Percentiles rank a stretch among this genome's conserved stretches.
Conservation (phyloP, 2,797 vertebrate species). For the Sebastes vulpes region DNA sequence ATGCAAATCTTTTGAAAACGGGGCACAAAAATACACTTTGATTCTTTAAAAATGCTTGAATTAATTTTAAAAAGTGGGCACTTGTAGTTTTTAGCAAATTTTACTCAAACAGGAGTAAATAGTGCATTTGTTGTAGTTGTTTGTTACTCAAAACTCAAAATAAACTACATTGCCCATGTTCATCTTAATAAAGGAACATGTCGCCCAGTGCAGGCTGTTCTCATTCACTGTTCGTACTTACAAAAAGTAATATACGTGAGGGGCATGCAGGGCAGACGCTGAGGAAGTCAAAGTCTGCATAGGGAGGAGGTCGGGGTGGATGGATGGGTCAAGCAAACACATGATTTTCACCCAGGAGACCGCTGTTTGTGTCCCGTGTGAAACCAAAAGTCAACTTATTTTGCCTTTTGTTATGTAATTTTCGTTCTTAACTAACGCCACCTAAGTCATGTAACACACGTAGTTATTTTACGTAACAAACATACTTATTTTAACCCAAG, state of each 20-base stretch:
- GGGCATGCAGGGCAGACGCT: neutral
- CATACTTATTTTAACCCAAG: neutral
- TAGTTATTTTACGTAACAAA: too few relatives aligned
- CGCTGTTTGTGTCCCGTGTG: neutral
- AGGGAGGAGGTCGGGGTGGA: neutral
- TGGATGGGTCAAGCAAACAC: neutral
- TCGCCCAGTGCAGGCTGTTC: neutral
- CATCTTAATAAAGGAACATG: neutral
- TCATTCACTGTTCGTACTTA: neutral
- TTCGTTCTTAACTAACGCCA: neutral
- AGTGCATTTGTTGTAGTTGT: too few relatives aligned
- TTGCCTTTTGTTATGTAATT: neutral
- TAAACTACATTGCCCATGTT: neutral
- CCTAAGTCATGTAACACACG: too few relatives aligned
- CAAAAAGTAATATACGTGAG: neutral
- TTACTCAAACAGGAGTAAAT: neutral
- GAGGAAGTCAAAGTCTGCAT: neutral
- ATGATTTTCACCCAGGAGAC: neutral
- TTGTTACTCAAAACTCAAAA: too few relatives aligned
- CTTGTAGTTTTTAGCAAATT: neutral
- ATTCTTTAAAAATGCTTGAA: neutral
- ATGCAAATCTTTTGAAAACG: neutral
- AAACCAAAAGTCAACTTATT: neutral
- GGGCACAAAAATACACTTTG: neutral
- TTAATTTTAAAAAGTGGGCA: neutral